phyloP scores from a whole-genome alignment of 2,888 invertebrate species.

The Drosophila lutescens region DNA sequence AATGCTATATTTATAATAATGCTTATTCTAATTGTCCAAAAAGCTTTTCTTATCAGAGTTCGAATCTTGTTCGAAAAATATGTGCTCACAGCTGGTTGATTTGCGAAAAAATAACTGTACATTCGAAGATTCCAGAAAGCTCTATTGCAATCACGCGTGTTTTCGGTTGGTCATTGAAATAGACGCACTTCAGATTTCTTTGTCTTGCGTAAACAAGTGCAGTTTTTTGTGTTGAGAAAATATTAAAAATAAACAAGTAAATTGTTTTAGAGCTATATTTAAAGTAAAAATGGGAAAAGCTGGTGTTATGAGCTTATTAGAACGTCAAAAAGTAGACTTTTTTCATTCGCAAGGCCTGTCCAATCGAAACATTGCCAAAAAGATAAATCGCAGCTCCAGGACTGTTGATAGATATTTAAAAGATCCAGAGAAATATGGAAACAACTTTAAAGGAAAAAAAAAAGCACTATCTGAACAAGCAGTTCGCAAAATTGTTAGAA shows the following conservation, averaged over 20 bases:
- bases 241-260: conserved; percentile 8
- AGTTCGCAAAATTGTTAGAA: conserved; percentile 6
- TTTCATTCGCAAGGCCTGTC: conserved; percentile 4
- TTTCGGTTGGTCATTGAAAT: conserved; percentile 5
- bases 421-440: conserved; percentile 3
- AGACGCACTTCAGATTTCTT: conserved; percentile 5
- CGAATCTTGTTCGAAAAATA: conserved; percentile 5
- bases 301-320: background rate
- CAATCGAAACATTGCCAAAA: conserved; percentile 3
- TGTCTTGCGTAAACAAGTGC: conserved; percentile 5
- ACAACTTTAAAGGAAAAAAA: conserved; percentile 4
- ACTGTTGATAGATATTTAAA: conserved; percentile 9
- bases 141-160: background rate
- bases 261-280: conserved; percentile 4
- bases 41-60: background rate
- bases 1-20: conserved; percentile 5
- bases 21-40: conserved; percentile 6
- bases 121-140: background rate
- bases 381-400: conserved; percentile 5
- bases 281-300: conserved; percentile 9
- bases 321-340: conserved; percentile 1
- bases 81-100: conserved; percentile 4
- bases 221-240: conserved; percentile 7
- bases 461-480: conserved; percentile 2
- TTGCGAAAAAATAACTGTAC: conserved; percentile 12